Conservation (phyloP, 1,140 invertebrate species). For the Diuraphis noxia region DNA sequence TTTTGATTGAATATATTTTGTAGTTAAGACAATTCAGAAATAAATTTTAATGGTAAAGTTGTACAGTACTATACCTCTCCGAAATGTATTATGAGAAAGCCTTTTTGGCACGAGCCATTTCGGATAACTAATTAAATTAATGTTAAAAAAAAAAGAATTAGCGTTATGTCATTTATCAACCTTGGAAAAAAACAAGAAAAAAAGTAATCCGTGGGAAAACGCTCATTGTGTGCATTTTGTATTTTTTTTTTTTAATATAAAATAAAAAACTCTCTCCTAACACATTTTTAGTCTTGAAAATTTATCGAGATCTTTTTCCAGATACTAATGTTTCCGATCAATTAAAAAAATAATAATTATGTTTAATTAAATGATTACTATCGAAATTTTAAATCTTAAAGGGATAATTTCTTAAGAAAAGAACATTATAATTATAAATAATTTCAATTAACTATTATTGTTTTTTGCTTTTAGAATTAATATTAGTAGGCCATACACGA, state of each 20-base stretch:
- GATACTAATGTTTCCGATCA: neutral
- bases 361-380: neutral
- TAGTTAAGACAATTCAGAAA: neutral
- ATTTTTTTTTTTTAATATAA: neutral
- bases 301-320: neutral
- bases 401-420: neutral
- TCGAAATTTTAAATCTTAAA: neutral
- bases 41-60: neutral
- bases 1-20: neutral
- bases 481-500: no score
- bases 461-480: neutral
- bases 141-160: conserved; percentile 12
- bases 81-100: neutral
- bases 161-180: neutral
- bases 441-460: neutral
- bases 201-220: conserved; percentile 17
- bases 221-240: neutral
- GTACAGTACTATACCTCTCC: neutral
- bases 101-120: neutral
- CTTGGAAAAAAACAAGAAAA: neutral
- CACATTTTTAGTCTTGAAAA: neutral
- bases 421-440: neutral
- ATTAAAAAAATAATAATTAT: neutral
- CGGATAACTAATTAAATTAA: neutral
- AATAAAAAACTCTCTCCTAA: neutral